A percentile compares a stretch with the other conserved stretches of the same genome.
Evolutionary conservation across 2,797 vertebrate genomes (phyloP).

Genomic region (Onychomys leucogaster): DNA sequence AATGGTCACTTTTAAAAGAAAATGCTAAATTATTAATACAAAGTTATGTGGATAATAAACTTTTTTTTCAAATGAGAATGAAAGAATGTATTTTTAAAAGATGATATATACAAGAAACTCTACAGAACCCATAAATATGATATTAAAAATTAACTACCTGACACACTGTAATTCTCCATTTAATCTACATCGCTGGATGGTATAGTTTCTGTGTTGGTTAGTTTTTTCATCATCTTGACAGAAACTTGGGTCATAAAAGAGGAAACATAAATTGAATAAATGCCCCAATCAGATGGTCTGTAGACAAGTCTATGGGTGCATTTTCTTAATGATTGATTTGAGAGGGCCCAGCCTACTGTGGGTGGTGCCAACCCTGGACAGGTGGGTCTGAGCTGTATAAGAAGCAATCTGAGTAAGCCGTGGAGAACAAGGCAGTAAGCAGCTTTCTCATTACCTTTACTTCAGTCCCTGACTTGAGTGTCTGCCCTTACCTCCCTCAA

Average conservation of each 20-base stretch:
- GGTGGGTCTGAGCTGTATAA: no score
- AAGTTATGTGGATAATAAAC: background rate
- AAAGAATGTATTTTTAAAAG: conserved; percentile 19
- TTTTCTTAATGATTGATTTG: background rate
- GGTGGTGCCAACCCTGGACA: background rate
- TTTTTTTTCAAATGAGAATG: conserved; percentile 15
- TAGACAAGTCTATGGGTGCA: background rate
- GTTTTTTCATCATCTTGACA: background rate
- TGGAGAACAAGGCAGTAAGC: background rate
- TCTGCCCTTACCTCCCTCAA: background rate
- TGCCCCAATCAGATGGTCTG: background rate
- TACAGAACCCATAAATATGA: background rate
- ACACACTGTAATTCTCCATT: background rate
- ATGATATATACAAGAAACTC: background rate
- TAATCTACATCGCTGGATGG: background rate
- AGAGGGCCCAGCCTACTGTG: background rate
- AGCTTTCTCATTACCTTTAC: background rate
- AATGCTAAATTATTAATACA: background rate
- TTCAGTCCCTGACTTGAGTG: no score
- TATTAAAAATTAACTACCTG: background rate
- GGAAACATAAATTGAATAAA: background rate
- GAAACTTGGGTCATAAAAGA: background rate
- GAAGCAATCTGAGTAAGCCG: background rate
- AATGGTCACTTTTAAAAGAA: background rate
- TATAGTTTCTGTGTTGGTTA: background rate